Conservation (phyloP, 2,113 vertebrate genomes). For the Tinamus guttatus region DNA sequence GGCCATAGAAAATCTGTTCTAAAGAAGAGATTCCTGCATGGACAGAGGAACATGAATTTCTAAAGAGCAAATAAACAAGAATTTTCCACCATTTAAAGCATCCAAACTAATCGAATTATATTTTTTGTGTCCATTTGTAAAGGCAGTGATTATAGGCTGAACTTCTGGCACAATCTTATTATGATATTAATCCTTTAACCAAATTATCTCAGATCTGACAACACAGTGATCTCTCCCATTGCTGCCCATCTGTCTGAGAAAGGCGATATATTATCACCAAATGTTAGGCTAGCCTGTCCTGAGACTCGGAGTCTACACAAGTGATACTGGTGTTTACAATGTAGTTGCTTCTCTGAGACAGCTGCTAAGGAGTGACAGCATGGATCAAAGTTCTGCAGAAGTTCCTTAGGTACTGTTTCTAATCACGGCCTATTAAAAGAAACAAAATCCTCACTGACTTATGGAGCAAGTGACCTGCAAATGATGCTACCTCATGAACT, state of each 20-base stretch:
- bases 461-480: constrained; percentile 30
- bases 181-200: neutral
- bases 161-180: neutral
- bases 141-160: neutral
- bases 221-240: neutral
- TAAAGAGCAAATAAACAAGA: neutral
- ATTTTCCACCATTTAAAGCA: neutral
- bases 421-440: constrained; percentile 44
- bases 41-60: neutral
- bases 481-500: neutral
- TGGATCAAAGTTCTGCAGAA: constrained; percentile 41
- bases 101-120: neutral
- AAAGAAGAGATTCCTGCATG: neutral
- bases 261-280: neutral
- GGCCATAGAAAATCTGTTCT: neutral
- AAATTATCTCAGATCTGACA: neutral
- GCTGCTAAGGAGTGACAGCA: neutral
- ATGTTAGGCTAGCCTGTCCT: neutral
- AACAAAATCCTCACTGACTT: constrained; percentile 22
- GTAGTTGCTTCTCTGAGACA: neutral
- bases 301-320: neutral
- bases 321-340: neutral
- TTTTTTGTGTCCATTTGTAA: neutral
- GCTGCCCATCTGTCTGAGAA: neutral
- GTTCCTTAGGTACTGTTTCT: constrained; percentile 15